phyloP scores from a whole-genome alignment of 2,888 invertebrate genomes.

The Chaetoderma sp. region DNA sequence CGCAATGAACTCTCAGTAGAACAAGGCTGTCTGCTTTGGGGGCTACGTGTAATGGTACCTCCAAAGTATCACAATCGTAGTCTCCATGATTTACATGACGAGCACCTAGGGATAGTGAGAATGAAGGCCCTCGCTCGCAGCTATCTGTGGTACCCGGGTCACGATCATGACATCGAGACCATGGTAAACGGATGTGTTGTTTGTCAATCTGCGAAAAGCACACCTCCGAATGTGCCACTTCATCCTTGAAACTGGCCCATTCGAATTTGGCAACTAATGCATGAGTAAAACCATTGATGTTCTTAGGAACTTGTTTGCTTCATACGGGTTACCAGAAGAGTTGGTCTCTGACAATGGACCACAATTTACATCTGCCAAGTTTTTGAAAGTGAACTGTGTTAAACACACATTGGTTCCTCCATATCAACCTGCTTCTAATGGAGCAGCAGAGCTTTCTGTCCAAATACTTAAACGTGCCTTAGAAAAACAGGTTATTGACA shows the following conservation, averaged over 20 bases:
- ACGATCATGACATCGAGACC: background rate
- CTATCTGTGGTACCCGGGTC: conserved; percentile 4
- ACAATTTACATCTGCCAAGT: conserved; percentile 27
- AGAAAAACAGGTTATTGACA: conserved; percentile 17
- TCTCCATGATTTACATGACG: conserved; percentile 16
- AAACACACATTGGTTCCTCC: conserved; percentile 25
- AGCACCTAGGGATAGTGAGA: conserved; percentile 25
- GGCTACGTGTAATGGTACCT: conserved; percentile 18
- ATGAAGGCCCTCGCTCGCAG: conserved; percentile 16
- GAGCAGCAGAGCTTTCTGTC: conserved; percentile 31
- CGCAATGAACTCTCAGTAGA: background rate
- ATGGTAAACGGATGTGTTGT: background rate
- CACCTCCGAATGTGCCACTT: background rate
- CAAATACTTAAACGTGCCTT: conserved; percentile 27
- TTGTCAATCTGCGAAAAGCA: background rate
- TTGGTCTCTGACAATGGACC: conserved; percentile 32
- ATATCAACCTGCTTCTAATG: conserved; percentile 32
- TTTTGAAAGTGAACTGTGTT: conserved; percentile 28
- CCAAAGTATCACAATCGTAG: background rate
- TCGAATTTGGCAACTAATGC: no score
- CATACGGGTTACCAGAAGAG: conserved; percentile 22
- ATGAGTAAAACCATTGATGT: background rate
- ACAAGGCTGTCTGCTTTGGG: conserved; percentile 26
- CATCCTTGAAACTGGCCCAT: background rate
- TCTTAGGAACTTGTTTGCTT: conserved; percentile 15